Evolutionary conservation across 2,797 vertebrate species (phyloP).

Genomic region (Cetoscarus ocellatus): DNA sequence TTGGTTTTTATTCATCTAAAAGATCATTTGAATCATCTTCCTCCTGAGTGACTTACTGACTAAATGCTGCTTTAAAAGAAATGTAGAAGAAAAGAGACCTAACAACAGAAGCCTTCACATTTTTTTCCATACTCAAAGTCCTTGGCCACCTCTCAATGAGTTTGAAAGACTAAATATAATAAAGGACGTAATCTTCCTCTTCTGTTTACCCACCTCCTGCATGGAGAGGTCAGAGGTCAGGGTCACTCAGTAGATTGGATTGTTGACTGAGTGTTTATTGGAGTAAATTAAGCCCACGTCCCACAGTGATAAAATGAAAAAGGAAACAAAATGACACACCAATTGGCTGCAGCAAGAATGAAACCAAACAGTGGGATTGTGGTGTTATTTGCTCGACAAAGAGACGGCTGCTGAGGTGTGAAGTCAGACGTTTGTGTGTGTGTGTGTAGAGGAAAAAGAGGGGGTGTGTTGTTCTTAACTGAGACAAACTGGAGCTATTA

Average conservation of each 20-base stretch:
- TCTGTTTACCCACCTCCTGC: neutral
- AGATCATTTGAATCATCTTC: too few species aligned
- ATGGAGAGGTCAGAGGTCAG: slow-evolving; percentile 21
- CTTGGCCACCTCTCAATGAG: neutral
- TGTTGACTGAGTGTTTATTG: neutral
- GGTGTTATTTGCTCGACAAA: slow-evolving; percentile 48
- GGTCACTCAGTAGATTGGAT: slow-evolving; percentile 6
- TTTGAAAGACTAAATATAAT: neutral
- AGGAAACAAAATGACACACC: slow-evolving; percentile 33
- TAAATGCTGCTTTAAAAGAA: too few species aligned
- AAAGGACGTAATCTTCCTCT: neutral
- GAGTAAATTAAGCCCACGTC: slow-evolving; percentile 1
- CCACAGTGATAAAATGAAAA: slow-evolving; percentile 10
- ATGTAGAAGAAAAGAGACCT: too few species aligned
- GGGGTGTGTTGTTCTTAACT: slow-evolving; percentile 74
- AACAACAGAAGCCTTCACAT: too few species aligned
- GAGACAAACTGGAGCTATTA: slow-evolving; percentile 84
- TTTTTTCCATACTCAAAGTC: neutral
- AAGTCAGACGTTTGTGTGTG: slow-evolving; percentile 34
- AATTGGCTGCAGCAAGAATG: slow-evolving; percentile 4
- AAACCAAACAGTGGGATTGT: slow-evolving; percentile 38
- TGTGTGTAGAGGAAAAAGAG: slow-evolving; percentile 29
- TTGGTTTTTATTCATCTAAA: too few species aligned
- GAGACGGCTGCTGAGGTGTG: slow-evolving; percentile 18
- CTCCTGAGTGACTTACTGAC: too few species aligned